Conservation (phyloP, 2,113 vertebrate genomes). For the Alexandromys fortis region DNA sequence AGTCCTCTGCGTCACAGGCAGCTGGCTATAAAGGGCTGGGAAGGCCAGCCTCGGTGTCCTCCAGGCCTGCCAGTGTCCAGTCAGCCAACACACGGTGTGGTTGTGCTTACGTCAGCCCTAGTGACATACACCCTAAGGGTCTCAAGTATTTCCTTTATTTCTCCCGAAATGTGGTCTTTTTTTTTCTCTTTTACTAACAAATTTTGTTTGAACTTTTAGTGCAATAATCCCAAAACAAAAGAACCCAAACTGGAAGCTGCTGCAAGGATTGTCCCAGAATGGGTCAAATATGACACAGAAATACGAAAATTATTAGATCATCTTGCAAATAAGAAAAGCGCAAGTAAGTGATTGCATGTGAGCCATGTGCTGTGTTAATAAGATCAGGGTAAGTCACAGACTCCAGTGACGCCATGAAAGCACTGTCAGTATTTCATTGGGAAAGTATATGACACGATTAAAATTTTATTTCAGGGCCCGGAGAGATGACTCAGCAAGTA, state of each 20-base stretch:
- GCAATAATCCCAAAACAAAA: slow-evolving; percentile 98
- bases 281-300: slow-evolving; percentile 93
- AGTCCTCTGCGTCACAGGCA: neutral
- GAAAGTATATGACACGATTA: neutral
- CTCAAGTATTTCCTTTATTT: neutral
- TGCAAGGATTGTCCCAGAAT: slow-evolving; percentile 94
- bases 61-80: neutral
- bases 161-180: neutral
- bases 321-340: slow-evolving; percentile 82
- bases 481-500: neutral
- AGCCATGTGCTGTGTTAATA: neutral
- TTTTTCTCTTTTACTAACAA: slow-evolving; percentile 40
- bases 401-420: neutral
- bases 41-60: neutral
- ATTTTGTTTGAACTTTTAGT: slow-evolving; percentile 86
- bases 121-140: neutral
- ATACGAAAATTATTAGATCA: slow-evolving; percentile 89
- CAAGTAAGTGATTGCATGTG: neutral
- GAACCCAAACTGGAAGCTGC: slow-evolving; percentile 97
- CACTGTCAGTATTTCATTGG: neutral
- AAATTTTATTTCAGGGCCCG: neutral
- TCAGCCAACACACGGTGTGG: neutral
- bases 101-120: neutral
- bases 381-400: neutral
- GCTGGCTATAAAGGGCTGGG: neutral